Evolutionary conservation across 1,140 invertebrate species (phyloP).

Genomic region (Magallana ariakensis): DNA sequence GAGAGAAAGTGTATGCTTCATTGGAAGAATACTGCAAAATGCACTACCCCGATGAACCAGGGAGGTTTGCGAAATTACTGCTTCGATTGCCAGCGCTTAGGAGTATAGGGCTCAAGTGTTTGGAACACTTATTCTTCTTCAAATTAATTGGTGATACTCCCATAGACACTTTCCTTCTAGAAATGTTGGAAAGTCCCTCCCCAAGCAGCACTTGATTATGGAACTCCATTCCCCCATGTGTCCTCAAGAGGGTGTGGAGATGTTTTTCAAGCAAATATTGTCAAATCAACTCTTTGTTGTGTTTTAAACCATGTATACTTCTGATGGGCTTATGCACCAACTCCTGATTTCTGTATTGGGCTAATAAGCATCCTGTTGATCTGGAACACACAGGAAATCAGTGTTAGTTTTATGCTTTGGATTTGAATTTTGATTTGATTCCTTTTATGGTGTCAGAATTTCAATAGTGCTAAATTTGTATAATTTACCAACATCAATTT

Average conservation of each 20-base stretch:
- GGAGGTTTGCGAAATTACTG: slow-evolving; percentile 95
- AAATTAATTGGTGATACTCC: slow-evolving; percentile 86
- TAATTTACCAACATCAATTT: not conserved
- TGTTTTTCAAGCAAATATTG: slow-evolving; percentile 9
- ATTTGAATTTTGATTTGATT: not conserved
- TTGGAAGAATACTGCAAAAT: slow-evolving; percentile 96
- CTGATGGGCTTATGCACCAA: not conserved
- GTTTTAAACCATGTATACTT: slow-evolving; percentile 14
- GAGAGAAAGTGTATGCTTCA: slow-evolving; percentile 96
- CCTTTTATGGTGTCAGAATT: not conserved
- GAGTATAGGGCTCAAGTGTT: slow-evolving; percentile 96
- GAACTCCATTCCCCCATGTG: not conserved
- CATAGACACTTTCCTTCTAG: slow-evolving; percentile 81
- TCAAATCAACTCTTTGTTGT: not conserved
- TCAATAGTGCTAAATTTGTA: not conserved
- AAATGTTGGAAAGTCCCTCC: slow-evolving; percentile 84
- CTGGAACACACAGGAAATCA: not conserved
- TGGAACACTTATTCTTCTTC: slow-evolving; percentile 97
- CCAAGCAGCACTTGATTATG: slow-evolving; percentile 23
- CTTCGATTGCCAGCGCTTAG: slow-evolving; percentile 95
- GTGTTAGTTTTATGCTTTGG: not conserved
- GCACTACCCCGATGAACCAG: slow-evolving; percentile 92
- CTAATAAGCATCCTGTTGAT: not conserved
- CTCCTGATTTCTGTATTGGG: not conserved
- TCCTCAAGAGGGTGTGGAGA: not conserved